Base-by-base conservation (phyloP, 2,888 invertebrate genomes). In the Chrysodeixis includens region DNA sequence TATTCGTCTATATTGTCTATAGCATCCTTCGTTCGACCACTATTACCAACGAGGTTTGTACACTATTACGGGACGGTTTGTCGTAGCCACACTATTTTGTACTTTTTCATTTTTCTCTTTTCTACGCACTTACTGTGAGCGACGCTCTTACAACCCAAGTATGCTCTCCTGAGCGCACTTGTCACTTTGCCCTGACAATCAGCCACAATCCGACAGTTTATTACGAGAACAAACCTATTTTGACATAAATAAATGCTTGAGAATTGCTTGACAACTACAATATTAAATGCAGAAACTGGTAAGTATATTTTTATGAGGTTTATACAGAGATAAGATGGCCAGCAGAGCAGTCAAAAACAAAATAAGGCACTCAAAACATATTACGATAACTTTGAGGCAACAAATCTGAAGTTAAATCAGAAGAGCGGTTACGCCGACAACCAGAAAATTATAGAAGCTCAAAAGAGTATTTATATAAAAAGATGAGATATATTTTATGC, bases 121-220 rank as follows among this genome's bases (percentile, higher is more conserved):
- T 82, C 94, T 94, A 94, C 91, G 87, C 87, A 95, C 95, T 95
- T 95, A 95, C 95, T 95, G 95, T 94, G 95, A 87, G 95, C 95
- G 88, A 93, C 91, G 89, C 90, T 91, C 92, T 95, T 95, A 95
- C 94, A 95, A 94, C 94, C 93, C 91, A 95, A 95, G 92, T 95
- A 95, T 78, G 94, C 95, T 85, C 94, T 91, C 90, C 95, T 92
- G 82, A 95, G 91, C 86, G 95, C 95, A 85, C 89, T 90, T 86
- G 93, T 93, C 92, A 95, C 93, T 93, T 92, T 95, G 88, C 95
- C 95, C 95, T 95, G 94, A 93, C 82, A 81, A 85, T 78, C 86
- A 90, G 84, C 78, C 78, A 83, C 78, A 85, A 79, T 76, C 76
- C 77, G 75, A 76, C 53, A 74, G 10, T 83, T 84, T 83, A 84